A percentile compares a stretch with the other conserved stretches of the same genome.
phyloP scores from a whole-genome alignment of 2,797 vertebrate genomes.

The Takifugu rubripes region DNA sequence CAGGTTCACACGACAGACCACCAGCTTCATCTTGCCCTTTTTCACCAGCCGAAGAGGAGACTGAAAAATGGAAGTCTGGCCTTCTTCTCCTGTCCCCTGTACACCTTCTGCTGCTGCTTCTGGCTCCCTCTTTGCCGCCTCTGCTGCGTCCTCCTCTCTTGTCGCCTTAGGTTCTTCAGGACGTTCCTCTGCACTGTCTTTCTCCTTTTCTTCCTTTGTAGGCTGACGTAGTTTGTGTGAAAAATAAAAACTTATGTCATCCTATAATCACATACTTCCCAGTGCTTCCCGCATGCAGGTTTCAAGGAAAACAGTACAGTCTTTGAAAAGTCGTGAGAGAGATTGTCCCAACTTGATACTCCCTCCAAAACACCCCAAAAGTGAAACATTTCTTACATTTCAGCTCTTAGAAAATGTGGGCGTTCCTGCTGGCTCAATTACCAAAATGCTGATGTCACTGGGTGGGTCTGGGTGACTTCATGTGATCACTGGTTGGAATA shows the following conservation, averaged over 20 bases:
- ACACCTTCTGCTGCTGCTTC: conserved; percentile 25
- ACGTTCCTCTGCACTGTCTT: conserved; percentile 59
- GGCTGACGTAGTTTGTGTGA: conserved; percentile 63
- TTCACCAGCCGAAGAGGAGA: conserved; percentile 80
- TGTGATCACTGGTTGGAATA: conserved; percentile 57
- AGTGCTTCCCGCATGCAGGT: too few relatives aligned
- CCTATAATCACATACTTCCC: neutral
- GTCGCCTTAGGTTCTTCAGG: conserved; percentile 55
- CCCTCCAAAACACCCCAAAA: neutral
- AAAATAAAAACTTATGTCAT: neutral
- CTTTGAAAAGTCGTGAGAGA: neutral
- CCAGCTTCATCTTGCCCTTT: conserved; percentile 85
- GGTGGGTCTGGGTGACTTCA: conserved; percentile 55
- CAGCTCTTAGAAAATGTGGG: conserved; percentile 31
- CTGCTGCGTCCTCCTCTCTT: conserved; percentile 34
- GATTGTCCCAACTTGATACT: neutral
- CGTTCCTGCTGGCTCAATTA: conserved; percentile 53
- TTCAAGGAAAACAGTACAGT: too few relatives aligned
- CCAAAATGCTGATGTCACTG: conserved; percentile 65
- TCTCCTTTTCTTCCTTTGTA: conserved; percentile 72
- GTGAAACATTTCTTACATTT: conserved; percentile 1
- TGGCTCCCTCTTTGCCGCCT: conserved; percentile 34
- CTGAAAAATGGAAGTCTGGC: conserved; percentile 74
- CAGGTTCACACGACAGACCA: conserved; percentile 86
- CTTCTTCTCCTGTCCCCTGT: conserved; percentile 46